Base-by-base conservation (phyloP, 2,797 vertebrate species). In the Leuciscus waleckii region DNA sequence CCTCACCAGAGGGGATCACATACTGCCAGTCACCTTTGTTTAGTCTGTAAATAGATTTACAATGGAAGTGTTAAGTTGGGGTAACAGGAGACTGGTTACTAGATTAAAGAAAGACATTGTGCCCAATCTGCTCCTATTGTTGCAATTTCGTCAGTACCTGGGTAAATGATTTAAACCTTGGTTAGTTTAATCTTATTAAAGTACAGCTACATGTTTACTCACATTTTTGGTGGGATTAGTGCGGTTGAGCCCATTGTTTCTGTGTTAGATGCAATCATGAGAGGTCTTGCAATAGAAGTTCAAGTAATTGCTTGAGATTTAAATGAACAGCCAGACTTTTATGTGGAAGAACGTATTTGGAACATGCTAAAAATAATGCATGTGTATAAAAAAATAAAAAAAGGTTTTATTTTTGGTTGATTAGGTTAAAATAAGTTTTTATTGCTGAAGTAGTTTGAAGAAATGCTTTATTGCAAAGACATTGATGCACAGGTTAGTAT, bases 111-210 rank as follows among this genome's bases (percentile, higher is more conserved):
- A 73, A 23, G 19, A 32, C 19, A 58, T 16, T 46, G 8, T 39
- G 56, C 56, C 65, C 75, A 39, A 71, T 87, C 68, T 49, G 63
- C 78, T 82, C 51, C n/a, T 83, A 49, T 80, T 86, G 82, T 86
- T 87, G 39, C 63, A 74, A 35, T 56, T 49, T 79, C 51, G 65
- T 81, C 70, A 74, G 69, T 19, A 13, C 70, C 19, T 68, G 58
- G 75, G 75, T 82, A 76, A 86, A 83, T 85, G 51, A 86, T 88
- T 86, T 71, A 89, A 89, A 80, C 51, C 80, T 68, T 74, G 26
- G 32, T 73, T 71, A 17, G 37, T n/a, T 39, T 39, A 83, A 75
- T 16, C 51, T 63, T 43, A 56, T 81, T 43, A 70, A 82, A 43
- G 74, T 39, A 26, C 84, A 41, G 69, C 73, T 58, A 29, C 37